phyloP scores from a whole-genome alignment of 1,140 invertebrate genomes.

The Aethina tumida region DNA sequence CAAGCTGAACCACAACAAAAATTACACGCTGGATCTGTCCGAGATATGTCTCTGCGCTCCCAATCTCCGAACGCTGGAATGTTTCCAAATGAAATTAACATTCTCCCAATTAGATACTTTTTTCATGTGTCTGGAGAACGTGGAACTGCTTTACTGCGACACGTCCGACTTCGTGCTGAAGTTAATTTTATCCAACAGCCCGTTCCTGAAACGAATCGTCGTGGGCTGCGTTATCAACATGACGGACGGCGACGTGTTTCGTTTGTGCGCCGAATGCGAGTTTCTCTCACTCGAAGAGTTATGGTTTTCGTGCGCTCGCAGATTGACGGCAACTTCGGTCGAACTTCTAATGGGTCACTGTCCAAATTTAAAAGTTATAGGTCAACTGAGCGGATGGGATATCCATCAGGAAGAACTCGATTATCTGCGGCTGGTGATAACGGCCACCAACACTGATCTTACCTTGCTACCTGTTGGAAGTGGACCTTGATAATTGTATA shows the following conservation, averaged over 20 bases:
- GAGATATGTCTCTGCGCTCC: slow-evolving; percentile 35
- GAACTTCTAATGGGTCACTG: slow-evolving; percentile 51
- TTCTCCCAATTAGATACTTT: slow-evolving; percentile 45
- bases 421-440: slow-evolving; percentile 45
- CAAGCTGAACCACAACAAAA: slow-evolving; percentile 47
- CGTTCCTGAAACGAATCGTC: slow-evolving; percentile 47
- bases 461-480: slow-evolving; percentile 23
- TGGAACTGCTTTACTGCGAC: slow-evolving; percentile 52
- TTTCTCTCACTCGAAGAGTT: slow-evolving; percentile 43
- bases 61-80: slow-evolving; percentile 46
- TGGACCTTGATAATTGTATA: background rate
- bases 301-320: slow-evolving; percentile 52
- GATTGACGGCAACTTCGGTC: slow-evolving; percentile 46
- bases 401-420: slow-evolving; percentile 51
- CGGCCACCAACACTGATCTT: slow-evolving; percentile 28
- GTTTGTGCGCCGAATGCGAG: slow-evolving; percentile 38
- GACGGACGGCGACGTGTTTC: slow-evolving; percentile 51
- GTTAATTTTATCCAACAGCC: slow-evolving; percentile 46
- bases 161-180: slow-evolving; percentile 43
- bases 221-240: slow-evolving; percentile 49
- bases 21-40: slow-evolving; percentile 46
- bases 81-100: slow-evolving; percentile 48
- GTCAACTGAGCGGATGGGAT: slow-evolving; percentile 51
- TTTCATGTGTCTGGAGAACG: slow-evolving; percentile 48
- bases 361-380: slow-evolving; percentile 49